Evolutionary conservation across 2,888 invertebrate species (phyloP).

Genomic region (Polymixis flavicincta): DNA sequence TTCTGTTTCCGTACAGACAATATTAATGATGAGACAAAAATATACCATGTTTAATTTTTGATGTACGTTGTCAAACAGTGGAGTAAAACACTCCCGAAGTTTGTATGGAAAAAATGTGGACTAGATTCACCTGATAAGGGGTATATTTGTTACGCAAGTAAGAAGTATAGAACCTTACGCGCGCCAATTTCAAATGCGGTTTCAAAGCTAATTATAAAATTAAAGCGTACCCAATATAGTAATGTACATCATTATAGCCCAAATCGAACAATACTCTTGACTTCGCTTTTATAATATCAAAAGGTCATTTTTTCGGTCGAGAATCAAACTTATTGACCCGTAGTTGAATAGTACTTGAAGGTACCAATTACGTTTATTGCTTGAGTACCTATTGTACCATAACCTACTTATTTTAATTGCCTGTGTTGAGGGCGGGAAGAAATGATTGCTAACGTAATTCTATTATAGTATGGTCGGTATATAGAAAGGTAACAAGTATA

Average conservation of each 20-base stretch:
- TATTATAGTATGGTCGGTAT: neutral
- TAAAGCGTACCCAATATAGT: neutral
- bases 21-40: too few relatives aligned
- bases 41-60: too few relatives aligned
- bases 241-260: neutral
- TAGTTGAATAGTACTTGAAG: conserved; percentile 14
- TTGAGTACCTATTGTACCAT: neutral
- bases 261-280: conserved; percentile 17
- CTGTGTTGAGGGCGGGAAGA: neutral
- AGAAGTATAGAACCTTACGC: too few relatives aligned
- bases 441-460: neutral
- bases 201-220: neutral
- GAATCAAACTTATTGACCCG: conserved; percentile 18
- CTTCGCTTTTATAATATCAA: conserved; percentile 1
- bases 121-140: too few relatives aligned
- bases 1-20: too few relatives aligned
- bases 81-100: too few relatives aligned
- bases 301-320: conserved; percentile 29
- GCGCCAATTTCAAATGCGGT: neutral
- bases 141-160: too few relatives aligned
- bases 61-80: too few relatives aligned
- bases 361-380: conserved; percentile 36
- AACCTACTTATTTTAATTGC: conserved; percentile 20
- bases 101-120: too few relatives aligned
- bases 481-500: neutral